These are phyloP conservation scores for Apomyelois bistriatella DNA, from an alignment of 2,888 invertebrate genomes.

Conservation along the genomic window DNA sequence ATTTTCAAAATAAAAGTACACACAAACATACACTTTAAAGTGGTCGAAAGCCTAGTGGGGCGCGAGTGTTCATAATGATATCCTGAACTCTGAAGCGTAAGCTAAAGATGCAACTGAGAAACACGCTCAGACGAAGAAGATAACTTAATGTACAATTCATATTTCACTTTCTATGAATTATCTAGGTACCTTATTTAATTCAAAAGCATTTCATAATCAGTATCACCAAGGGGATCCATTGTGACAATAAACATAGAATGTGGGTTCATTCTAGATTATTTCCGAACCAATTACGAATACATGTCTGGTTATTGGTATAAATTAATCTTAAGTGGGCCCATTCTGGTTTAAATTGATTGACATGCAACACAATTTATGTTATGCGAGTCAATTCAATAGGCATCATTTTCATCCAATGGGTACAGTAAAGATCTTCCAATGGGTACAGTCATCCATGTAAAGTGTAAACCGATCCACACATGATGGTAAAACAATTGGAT, in stretches of 20 bases:
- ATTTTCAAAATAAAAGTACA: too few relatives aligned
- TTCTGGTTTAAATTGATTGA: constrained; percentile 25
- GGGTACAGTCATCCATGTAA: neutral
- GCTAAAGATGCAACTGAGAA: too few relatives aligned
- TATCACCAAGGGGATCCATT: constrained; percentile 21
- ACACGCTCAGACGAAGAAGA: too few relatives aligned
- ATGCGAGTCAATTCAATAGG: neutral
- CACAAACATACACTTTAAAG: too few relatives aligned
- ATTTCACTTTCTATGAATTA: neutral
- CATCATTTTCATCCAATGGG: neutral
- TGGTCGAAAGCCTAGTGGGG: too few relatives aligned
- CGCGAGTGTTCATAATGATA: too few relatives aligned
- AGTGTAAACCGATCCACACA: neutral
- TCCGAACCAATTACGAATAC: constrained; percentile 30
- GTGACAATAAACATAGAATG: constrained; percentile 24
- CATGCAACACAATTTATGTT: constrained; percentile 19
- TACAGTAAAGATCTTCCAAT: neutral
- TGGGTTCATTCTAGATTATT: constrained; percentile 20
- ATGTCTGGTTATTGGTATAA: constrained; percentile 31
- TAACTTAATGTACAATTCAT: too few relatives aligned
- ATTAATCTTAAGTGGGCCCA: constrained; percentile 36
- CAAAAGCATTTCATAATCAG: neutral
- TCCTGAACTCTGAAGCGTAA: too few relatives aligned
- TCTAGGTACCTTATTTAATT: neutral
- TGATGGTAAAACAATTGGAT: too few relatives aligned